Evolutionary conservation across 2,797 vertebrate genomes (phyloP).

Genomic region (Spondyliosoma cantharus): DNA sequence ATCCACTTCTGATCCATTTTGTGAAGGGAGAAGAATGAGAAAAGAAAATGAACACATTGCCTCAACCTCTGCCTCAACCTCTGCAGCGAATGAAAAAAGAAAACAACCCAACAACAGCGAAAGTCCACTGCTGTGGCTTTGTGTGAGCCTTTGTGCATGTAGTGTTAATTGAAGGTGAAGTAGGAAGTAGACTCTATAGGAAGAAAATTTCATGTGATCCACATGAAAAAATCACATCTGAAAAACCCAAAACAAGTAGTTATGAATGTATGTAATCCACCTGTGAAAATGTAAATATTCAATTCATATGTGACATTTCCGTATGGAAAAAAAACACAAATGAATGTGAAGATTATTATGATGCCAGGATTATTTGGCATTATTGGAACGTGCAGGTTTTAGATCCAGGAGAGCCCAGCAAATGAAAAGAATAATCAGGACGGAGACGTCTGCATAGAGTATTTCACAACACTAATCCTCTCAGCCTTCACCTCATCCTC

Average conservation of each 20-base stretch:
- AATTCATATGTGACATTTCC: too few species aligned
- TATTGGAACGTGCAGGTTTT: conserved; percentile 9
- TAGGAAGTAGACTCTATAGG: not conserved
- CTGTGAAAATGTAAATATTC: too few species aligned
- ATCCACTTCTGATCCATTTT: conserved; percentile 68
- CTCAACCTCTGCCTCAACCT: conserved; percentile 39
- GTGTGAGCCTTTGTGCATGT: conserved; percentile 10
- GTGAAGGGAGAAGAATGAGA: conserved; percentile 62
- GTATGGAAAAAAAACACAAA: too few species aligned
- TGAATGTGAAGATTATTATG: not conserved
- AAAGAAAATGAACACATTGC: conserved; percentile 59
- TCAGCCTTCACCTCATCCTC: conserved; percentile 20
- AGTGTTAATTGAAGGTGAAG: not conserved
- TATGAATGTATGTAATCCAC: too few species aligned
- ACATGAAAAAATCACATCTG: too few species aligned
- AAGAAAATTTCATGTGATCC: too few species aligned
- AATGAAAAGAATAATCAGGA: conserved; percentile 4
- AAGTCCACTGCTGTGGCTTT: conserved; percentile 11
- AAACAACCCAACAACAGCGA: conserved; percentile 29
- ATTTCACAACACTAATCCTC: conserved; percentile 34
- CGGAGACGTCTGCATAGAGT: not conserved
- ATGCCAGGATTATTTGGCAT: conserved; percentile 7
- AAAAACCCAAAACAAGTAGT: too few species aligned
- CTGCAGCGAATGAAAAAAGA: conserved; percentile 42
- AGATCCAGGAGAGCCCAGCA: not conserved